Base-by-base conservation (phyloP, 2,888 invertebrate species). In the Belgica antarctica region DNA sequence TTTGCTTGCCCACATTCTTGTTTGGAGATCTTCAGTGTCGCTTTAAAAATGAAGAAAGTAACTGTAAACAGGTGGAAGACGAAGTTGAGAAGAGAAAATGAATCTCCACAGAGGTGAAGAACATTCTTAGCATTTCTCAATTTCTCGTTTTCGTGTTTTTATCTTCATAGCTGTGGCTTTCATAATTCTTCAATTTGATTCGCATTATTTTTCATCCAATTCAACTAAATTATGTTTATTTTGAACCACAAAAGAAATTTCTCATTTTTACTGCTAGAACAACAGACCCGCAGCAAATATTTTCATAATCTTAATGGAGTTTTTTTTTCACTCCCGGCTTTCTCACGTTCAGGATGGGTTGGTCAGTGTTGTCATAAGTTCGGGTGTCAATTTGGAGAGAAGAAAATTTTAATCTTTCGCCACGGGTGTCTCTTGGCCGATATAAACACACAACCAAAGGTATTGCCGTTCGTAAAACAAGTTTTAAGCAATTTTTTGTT, bases 91-190 rank as follows among this genome's bases (percentile, higher is more conserved):
- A 12, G 17, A 46, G 15, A 46, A 46, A 46, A 46, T 3, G 46
- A 15, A 46, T 12, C 4, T 46, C 15, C 5, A 46, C 12, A 12
- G 15, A 57, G 24, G 57, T 57, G 7, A 57, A 57, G 57, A 57
- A 59, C 59, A 59, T 59, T 59, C 59, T 59, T 59, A 59, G 59
- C 12, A 59, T 59, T 59, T 59, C 25, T 59, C 22, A 59, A 59
- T 59, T 25, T 52, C 5, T 59, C 15, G 27, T 59, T 27, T 52
- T 52, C 22, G 17, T 22, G 8, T 52, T 24, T 15, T 12, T 25
- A n/a, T n/a, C n/a, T n/a, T n/a, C n/a, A n/a, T n/a, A n/a, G n/a
- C 27, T 59, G 59, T 15, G 25, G 59, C 27, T 27, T 24, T 27
- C 27, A 27, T 27, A 59, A n/a, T 59, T 25, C 27, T 12, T 25